Evolutionary conservation across 2,113 vertebrate species (phyloP), one percentile per base, ranked within the genome.

Genomic region (Typhlomys cinereus): DNA sequence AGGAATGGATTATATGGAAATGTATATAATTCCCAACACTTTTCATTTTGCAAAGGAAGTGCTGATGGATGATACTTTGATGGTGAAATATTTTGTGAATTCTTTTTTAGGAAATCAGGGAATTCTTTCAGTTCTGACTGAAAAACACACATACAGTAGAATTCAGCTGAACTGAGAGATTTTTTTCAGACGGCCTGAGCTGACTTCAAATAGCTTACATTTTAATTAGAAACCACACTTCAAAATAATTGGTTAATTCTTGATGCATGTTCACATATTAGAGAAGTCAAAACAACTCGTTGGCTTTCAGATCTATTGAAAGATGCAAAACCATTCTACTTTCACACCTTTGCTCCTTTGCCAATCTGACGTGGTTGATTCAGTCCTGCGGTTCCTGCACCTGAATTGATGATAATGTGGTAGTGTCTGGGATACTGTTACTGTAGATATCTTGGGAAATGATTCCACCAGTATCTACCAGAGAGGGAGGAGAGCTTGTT

Each of bases 401-500:
- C 85, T 80, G 79, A 86, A 57, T 76, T 88, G 85, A 46, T 93
- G 85, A 94, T 70, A 88, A 48, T 25, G 17, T 44, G 39, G 39
- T 39, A 54, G 21, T 85, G 85, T 64, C 82, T 79, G 41, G 57
- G 41, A n/a, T n/a, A n/a, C 57, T 1, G 41, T 50, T 59, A 52
- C 18, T 41, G 39, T 41, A 80, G 75, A 14, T 36, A 34, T 64
- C 81, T 64, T 27, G 41, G 52, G 74, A 90, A 81, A 27, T 31
- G 44, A 91, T 52, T 73, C 85, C 71, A 75, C 59, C 75, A 74
- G 88, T 1, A 13, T 14, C 61, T 66, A 7, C 66, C 10, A 21
- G 34, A 15, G 48, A 85, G 78, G 69, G 57, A 46, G 91, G 88
- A 71, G 85, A 71, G 4, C 36, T 6, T 29, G 23, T 41, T 13